Evolutionary conservation across 1,140 invertebrate species (phyloP).

Genomic region (Hyposmocoma kahamanoa): DNA sequence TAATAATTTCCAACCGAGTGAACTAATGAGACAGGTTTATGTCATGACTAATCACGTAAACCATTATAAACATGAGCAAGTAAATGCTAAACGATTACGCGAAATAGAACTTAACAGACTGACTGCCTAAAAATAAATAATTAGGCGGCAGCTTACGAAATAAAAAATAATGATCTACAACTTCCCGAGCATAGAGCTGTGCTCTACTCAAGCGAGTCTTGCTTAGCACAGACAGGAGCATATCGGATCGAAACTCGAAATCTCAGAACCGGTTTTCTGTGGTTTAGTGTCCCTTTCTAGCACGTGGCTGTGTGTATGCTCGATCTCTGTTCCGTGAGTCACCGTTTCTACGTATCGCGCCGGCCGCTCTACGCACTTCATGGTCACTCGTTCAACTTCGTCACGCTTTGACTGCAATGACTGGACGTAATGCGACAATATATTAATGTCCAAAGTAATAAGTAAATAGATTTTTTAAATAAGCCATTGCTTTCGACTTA

Average conservation of each 20-base stretch:
- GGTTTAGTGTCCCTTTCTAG: constrained; percentile 37
- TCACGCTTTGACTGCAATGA: constrained; percentile 64
- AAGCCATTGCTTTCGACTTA: no score
- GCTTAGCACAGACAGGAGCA: constrained; percentile 64
- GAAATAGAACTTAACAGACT: no score
- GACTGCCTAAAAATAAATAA: no score
- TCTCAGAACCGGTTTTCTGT: constrained; percentile 63
- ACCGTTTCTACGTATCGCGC: constrained; percentile 64
- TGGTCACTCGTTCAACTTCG: constrained; percentile 65
- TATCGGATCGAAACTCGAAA: constrained; percentile 72
- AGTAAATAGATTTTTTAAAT: constrained; percentile 44
- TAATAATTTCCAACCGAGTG: no score
- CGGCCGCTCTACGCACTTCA: constrained; percentile 66
- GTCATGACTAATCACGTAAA: no score
- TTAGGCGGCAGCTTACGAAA: constrained; percentile 30
- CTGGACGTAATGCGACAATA: constrained; percentile 60
- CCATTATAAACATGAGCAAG: no score
- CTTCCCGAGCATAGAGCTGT: constrained; percentile 33
- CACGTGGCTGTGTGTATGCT: constrained; percentile 23
- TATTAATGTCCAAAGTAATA: constrained; percentile 61
- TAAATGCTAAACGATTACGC: no score
- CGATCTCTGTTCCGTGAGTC: constrained; percentile 55
- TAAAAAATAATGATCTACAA: constrained; percentile 32
- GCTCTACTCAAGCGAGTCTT: constrained; percentile 51
- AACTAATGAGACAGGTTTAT: no score